Conservation (phyloP, 1,140 invertebrate species). For the Maniola jurtina region DNA sequence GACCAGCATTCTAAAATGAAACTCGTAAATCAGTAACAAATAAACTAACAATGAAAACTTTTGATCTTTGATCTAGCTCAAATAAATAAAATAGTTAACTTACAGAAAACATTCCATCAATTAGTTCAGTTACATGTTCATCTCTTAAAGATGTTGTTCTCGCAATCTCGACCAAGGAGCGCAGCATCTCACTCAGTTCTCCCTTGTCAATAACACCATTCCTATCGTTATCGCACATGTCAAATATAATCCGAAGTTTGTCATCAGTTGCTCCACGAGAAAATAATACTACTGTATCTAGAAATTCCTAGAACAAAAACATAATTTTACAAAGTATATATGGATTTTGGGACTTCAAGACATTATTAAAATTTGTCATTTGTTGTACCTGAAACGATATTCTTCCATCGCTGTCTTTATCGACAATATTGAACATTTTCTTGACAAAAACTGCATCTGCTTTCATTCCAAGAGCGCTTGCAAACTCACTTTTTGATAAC, state of each 20-base stretch:
- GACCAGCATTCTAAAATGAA: constrained; percentile 86
- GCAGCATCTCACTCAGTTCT: constrained; percentile 95
- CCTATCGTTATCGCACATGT: constrained; percentile 98
- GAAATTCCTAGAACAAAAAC: constrained; percentile 86
- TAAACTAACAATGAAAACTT: not conserved
- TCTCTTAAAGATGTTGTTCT: constrained; percentile 93
- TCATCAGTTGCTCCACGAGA: constrained; percentile 96
- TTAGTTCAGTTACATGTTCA: constrained; percentile 93
- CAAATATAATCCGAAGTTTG: constrained; percentile 97
- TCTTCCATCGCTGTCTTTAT: constrained; percentile 96
- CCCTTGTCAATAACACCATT: constrained; percentile 97
- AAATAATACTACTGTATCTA: constrained; percentile 96
- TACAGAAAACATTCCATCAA: constrained; percentile 96
- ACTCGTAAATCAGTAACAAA: not conserved
- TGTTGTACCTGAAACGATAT: constrained; percentile 93
- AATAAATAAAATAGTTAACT: constrained; percentile 26
- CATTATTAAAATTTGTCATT: not conserved
- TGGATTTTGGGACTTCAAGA: not conserved
- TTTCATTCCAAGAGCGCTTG: constrained; percentile 97
- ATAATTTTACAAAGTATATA: not conserved
- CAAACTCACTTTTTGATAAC: constrained; percentile 97
- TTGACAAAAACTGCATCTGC: constrained; percentile 97
- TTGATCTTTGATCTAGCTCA: not conserved
- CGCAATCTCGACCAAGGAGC: constrained; percentile 96
- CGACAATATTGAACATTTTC: constrained; percentile 99